phyloP scores from a whole-genome alignment of 2,113 vertebrate genomes.

The Mugil cephalus region DNA sequence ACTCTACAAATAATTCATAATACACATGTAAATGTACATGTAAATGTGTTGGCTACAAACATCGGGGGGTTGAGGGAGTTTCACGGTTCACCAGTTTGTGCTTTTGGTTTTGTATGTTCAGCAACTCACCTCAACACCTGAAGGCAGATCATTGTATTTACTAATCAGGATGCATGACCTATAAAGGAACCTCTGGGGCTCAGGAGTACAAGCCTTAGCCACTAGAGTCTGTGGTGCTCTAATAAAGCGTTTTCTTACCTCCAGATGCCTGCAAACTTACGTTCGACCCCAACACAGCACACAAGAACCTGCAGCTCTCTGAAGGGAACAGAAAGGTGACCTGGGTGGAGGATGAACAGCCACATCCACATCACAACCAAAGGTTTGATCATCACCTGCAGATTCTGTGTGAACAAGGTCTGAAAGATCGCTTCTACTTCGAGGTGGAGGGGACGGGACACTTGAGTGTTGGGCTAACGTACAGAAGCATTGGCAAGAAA shows the following conservation, averaged over 20 bases:
- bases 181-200: too few relatives aligned
- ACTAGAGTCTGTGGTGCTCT: not conserved
- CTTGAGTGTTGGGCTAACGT: slow-evolving; percentile 52
- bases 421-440: slow-evolving; percentile 59
- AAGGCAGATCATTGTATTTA: too few relatives aligned
- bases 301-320: slow-evolving; percentile 57
- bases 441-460: slow-evolving; percentile 53
- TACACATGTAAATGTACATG: too few relatives aligned
- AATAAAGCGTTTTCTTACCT: slow-evolving; percentile 1
- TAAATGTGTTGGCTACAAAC: too few relatives aligned
- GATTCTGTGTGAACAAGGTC: slow-evolving; percentile 54
- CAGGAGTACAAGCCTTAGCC: too few relatives aligned
- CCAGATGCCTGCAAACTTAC: slow-evolving; percentile 59
- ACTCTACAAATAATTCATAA: too few relatives aligned
- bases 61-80: too few relatives aligned
- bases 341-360: slow-evolving; percentile 25
- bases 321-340: slow-evolving; percentile 55
- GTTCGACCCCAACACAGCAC: slow-evolving; percentile 33
- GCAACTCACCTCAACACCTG: too few relatives aligned
- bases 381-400: slow-evolving; percentile 37
- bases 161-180: too few relatives aligned
- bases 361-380: not conserved
- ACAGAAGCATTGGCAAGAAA: slow-evolving; percentile 52
- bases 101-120: too few relatives aligned
- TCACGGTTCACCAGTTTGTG: too few relatives aligned